Conservation (phyloP, 2,113 vertebrate species). For the Benitochromis conjunctus region DNA sequence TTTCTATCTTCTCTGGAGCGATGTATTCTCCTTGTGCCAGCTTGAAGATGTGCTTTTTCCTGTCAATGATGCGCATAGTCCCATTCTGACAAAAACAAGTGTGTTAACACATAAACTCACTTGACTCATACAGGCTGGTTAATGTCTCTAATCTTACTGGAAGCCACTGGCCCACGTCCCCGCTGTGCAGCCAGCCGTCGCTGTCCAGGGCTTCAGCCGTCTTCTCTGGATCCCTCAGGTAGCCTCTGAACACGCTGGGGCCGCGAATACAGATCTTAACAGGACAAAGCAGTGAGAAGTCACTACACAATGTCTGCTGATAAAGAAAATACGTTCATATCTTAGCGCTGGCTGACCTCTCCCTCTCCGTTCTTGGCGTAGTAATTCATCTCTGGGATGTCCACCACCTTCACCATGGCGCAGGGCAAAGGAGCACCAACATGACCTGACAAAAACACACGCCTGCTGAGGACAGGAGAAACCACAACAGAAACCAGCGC, state of each 20-base stretch:
- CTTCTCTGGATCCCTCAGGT: conserved; percentile 70
- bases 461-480: background rate
- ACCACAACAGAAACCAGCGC: background rate
- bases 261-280: conserved; percentile 76
- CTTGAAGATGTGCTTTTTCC: conserved; percentile 81
- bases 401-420: conserved; percentile 70
- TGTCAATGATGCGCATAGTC: conserved; percentile 74
- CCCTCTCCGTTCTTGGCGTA: conserved; percentile 69
- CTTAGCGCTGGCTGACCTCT: conserved; percentile 59
- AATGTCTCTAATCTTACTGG: conserved; percentile 49
- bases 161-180: conserved; percentile 79
- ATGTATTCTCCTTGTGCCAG: conserved; percentile 79
- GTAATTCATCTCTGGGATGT: conserved; percentile 80
- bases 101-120: background rate
- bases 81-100: conserved; percentile 64
- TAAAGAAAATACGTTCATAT: no score
- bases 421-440: conserved; percentile 77
- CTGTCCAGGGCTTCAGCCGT: conserved; percentile 71
- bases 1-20: conserved; percentile 80
- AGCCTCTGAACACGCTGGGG: conserved; percentile 74
- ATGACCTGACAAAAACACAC: conserved; percentile 62
- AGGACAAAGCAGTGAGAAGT: background rate
- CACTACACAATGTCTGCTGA: background rate
- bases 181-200: conserved; percentile 77
- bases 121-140: background rate